phyloP scores from a whole-genome alignment of 2,888 invertebrate species.

The Nephrotoma guestfalica region DNA sequence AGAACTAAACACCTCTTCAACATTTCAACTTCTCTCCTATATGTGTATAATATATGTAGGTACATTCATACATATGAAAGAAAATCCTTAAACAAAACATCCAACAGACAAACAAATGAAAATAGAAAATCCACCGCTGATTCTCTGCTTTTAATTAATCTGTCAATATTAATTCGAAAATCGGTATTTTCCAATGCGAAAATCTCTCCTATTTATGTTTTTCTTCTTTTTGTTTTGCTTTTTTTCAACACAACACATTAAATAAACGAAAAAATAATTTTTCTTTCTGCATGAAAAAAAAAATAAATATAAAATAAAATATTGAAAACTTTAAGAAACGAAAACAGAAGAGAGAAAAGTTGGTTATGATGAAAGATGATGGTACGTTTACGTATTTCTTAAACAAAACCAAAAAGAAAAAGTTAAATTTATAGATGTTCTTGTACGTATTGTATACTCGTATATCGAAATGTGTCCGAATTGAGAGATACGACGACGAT shows the following conservation, averaged over 20 bases:
- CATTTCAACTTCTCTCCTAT: not conserved
- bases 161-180: slow-evolving; percentile 6
- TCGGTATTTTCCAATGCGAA: not conserved
- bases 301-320: not conserved
- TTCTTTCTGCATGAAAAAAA: not conserved
- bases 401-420: not conserved
- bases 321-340: not conserved
- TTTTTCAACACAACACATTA: not conserved
- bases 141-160: slow-evolving; percentile 4
- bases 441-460: not conserved
- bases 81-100: not conserved
- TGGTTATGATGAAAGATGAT: slow-evolving; percentile 1
- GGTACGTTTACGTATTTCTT: not conserved
- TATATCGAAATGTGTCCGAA: not conserved
- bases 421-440: not conserved
- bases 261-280: not conserved
- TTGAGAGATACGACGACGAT: not conserved
- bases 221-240: not conserved
- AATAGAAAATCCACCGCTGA: not conserved
- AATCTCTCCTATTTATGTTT: not conserved
- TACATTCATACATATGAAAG: not conserved
- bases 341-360: not conserved
- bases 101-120: not conserved
- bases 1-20: not conserved
- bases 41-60: not conserved